Evolutionary conservation across 2,888 invertebrate genomes (phyloP).

Genomic region (Netelia fuscicornis): DNA sequence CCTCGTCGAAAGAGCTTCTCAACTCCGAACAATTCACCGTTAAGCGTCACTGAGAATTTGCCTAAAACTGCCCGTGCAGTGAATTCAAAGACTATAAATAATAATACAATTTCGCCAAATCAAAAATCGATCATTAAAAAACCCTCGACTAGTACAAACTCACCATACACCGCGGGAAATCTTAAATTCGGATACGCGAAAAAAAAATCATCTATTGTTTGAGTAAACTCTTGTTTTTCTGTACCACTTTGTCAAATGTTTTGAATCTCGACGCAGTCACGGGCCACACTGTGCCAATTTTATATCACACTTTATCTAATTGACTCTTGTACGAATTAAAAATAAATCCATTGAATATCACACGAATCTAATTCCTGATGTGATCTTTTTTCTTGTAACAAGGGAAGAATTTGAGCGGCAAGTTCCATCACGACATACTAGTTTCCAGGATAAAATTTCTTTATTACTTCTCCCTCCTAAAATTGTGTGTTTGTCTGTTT

Average conservation of each 20-base stretch:
- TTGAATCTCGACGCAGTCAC: no score
- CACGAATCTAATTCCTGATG: not conserved
- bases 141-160: not conserved
- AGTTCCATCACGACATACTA: constrained; percentile 38
- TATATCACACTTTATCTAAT: not conserved
- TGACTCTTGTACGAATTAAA: not conserved
- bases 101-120: not conserved
- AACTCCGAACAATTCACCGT: constrained; percentile 26
- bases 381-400: constrained; percentile 13
- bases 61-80: not conserved
- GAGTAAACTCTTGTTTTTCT: not conserved
- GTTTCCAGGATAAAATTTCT: constrained; percentile 83
- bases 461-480: constrained; percentile 82
- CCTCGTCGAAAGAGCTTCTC: constrained; percentile 51
- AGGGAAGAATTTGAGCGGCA: constrained; percentile 68
- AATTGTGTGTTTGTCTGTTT: constrained; percentile 75
- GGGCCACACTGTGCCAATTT: no score
- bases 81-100: not conserved
- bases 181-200: constrained; percentile 43
- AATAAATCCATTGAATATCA: not conserved
- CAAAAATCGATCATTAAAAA: constrained; percentile 29
- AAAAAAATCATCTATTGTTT: constrained; percentile 49
- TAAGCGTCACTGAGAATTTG: constrained; percentile 46
- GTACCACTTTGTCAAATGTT: not conserved
- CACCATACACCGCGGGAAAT: not conserved